phyloP scores from a whole-genome alignment of 23 tunicate genomes.

The Halocynthia aurantium region DNA sequence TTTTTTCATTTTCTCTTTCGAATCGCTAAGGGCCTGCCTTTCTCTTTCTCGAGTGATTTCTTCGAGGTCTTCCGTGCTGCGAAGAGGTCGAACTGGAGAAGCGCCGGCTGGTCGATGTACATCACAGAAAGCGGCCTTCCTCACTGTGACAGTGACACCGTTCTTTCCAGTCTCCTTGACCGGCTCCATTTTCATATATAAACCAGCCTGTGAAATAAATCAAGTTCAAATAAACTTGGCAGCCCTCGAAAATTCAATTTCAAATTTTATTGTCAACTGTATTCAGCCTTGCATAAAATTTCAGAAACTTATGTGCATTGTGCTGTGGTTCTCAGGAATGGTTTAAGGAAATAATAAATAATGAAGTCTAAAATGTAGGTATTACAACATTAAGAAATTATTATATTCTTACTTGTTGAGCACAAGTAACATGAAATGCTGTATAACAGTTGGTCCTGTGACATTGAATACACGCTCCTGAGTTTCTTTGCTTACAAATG shows the following conservation, averaged over 20 bases:
- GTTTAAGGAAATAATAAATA: background rate
- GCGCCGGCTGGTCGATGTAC: conserved; percentile 81
- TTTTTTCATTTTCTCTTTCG: conserved; percentile 69
- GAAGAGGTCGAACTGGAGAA: conserved; percentile 37
- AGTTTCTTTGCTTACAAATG: conserved; percentile 81
- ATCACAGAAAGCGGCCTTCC: conserved; percentile 86
- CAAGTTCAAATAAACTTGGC: background rate
- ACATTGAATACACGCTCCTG: conserved; percentile 97
- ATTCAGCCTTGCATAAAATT: background rate
- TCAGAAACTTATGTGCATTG: background rate
- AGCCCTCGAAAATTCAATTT: too few species aligned
- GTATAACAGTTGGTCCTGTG: conserved; percentile 87
- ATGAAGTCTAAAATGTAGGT: too few species aligned
- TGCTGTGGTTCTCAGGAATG: too few species aligned
- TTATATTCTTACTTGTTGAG: conserved; percentile 62
- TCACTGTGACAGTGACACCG: conserved; percentile 75
- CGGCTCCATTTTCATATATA: conserved; percentile 94
- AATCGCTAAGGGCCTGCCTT: conserved; percentile 10
- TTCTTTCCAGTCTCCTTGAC: conserved; percentile 53
- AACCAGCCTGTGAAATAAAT: conserved; percentile 28
- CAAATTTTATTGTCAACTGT: too few species aligned
- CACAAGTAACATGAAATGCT: conserved; percentile 98
- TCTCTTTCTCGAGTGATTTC: conserved; percentile 7
- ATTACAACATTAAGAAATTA: background rate
- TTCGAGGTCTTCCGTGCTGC: conserved; percentile 9